A percentile compares a stretch with the other conserved stretches of the same genome.
phyloP scores from a whole-genome alignment of 2,113 vertebrate species.

The Sigmodon hispidus region DNA sequence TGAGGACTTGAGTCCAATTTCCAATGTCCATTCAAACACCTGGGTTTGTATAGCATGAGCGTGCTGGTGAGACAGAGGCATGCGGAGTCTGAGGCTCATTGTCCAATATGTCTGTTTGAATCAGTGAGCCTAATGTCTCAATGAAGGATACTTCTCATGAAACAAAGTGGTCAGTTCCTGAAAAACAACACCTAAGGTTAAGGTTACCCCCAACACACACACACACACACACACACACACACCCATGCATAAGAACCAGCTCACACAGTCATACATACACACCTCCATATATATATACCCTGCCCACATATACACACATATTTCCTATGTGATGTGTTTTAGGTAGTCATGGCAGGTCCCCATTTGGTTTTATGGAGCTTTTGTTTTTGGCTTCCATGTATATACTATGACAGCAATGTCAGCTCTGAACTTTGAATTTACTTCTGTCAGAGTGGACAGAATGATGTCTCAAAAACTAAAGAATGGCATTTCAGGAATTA shows the following conservation, averaged over 20 bases:
- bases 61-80: neutral
- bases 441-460: neutral
- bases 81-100: neutral
- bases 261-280: neutral
- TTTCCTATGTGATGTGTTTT: neutral
- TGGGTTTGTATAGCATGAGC: neutral
- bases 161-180: neutral
- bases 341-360: neutral
- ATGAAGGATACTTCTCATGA: neutral
- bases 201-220: neutral
- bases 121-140: neutral
- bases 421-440: neutral
- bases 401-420: neutral
- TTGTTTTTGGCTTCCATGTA: neutral
- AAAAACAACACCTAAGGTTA: too few relatives aligned
- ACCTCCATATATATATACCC: neutral
- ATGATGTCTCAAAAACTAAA: neutral
- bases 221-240: neutral
- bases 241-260: rapidly evolving
- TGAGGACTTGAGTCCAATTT: too few relatives aligned
- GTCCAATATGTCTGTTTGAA: neutral
- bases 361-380: neutral
- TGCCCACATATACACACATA: too few relatives aligned
- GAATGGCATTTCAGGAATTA: neutral
- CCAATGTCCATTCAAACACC: neutral